Base-by-base conservation (phyloP, 1,140 invertebrate genomes). In the Drosophila asahinai region DNA sequence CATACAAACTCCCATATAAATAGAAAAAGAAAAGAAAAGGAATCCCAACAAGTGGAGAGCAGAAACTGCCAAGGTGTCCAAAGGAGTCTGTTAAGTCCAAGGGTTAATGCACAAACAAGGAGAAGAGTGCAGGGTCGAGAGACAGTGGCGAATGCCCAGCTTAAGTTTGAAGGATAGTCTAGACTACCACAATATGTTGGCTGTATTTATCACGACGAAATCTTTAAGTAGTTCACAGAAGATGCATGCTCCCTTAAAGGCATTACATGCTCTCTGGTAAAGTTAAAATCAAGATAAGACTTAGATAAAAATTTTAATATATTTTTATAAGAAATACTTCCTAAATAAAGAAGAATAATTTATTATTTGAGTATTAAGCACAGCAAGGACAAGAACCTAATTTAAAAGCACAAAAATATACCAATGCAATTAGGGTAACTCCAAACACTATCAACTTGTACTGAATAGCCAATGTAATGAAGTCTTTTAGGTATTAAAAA, bases 111-210 rank as follows among this genome's bases (percentile, higher is more conserved):
- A 57, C 72, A 75, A 64, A 54, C 71, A 75, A 75, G 71, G 45
- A 61, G 36, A 25, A 64, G 43, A 54, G 33, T 33, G 30, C 42
- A 63, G 60, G 25, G 64, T 47, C 33, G 62, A 72, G 67, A 52
- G 47, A 61, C 47, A 72, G 64, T 47, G 63, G 17, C 54, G 67
- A 54, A 40, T 70, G 49, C 63, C n/a, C 14, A 7, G 71, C 72
- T 75, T 75, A 64, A 30, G 72, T 64, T 75, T 75, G 59, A 75
- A 55, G 71, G 43, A 75, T 73, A 52, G 71, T 74, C 71, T 74
- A 74, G 70, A 74, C 71, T 40, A 30, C 38, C n/a, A 43, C 30
- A 45, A 19, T 52, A 43, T 61, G 52, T 19, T 5, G n/a, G 36
- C 6, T 36, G 22, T 11, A 51, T 72, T 61, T 52, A 55, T 33